phyloP scores from a whole-genome alignment of 2,888 invertebrate genomes.

The Pecten maximus region DNA sequence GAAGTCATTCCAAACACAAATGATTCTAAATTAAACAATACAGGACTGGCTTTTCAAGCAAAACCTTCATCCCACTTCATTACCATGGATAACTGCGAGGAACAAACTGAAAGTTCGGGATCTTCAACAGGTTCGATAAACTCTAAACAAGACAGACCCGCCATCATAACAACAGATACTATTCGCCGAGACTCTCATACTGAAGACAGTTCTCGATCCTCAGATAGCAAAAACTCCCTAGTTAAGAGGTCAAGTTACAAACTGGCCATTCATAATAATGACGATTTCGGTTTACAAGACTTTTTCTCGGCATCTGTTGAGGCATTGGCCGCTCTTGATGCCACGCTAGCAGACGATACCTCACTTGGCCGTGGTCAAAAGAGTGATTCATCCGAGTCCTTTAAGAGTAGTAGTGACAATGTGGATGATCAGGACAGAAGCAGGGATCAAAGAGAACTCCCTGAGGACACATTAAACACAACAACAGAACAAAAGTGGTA shows the following conservation, averaged over 20 bases:
- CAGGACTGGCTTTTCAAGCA: not conserved
- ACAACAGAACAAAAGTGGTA: not conserved
- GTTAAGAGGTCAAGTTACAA: not conserved
- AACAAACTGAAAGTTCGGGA: not conserved
- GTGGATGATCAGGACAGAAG: not conserved
- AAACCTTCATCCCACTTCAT: not conserved
- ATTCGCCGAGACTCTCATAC: not conserved
- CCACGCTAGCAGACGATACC: not conserved
- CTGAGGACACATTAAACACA: not conserved
- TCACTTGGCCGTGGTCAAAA: not conserved
- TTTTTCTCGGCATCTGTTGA: constrained; percentile 14
- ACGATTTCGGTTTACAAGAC: not conserved
- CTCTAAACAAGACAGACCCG: not conserved
- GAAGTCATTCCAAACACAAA: not conserved
- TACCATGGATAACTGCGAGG: not conserved
- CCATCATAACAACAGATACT: not conserved
- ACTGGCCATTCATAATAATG: not conserved
- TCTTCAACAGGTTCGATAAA: not conserved
- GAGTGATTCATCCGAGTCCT: not conserved
- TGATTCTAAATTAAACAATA: not conserved
- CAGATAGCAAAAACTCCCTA: not conserved
- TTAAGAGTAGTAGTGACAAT: constrained; percentile 4
- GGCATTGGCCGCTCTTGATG: constrained; percentile 1
- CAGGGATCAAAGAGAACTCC: not conserved
- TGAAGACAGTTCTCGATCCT: not conserved